phyloP scores from a whole-genome alignment of 2,113 vertebrate species.

The Seriola aureovittata region DNA sequence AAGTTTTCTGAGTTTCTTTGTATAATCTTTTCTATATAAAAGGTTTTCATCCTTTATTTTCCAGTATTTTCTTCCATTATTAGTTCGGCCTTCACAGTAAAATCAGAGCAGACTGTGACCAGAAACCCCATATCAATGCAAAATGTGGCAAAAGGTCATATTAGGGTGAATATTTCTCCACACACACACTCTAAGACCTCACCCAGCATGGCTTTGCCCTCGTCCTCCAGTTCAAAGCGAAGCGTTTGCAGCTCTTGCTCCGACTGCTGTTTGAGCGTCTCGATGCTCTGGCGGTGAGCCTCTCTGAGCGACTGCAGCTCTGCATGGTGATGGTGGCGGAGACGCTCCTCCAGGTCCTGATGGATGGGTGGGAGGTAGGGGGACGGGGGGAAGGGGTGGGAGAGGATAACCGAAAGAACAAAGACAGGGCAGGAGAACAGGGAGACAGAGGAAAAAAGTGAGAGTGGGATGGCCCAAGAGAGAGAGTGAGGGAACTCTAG shows the following conservation, averaged over 20 bases:
- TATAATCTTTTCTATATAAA: neutral
- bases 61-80: neutral
- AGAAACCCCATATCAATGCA: neutral
- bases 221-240: constrained; percentile 96
- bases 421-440: neutral
- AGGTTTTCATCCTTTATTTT: neutral
- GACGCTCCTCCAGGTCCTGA: constrained; percentile 93
- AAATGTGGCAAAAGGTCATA: neutral
- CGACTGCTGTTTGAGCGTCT: constrained; percentile 95
- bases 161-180: constrained; percentile 7
- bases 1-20: too few species aligned
- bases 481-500: neutral
- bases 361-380: neutral
- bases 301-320: constrained; percentile 94
- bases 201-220: constrained; percentile 99
- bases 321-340: constrained; percentile 92
- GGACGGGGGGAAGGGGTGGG: too few species aligned
- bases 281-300: constrained; percentile 93
- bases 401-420: too few species aligned
- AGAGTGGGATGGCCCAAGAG: neutral
- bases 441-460: neutral
- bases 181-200: constrained; percentile 27
- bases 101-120: neutral
- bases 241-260: constrained; percentile 97
- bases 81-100: neutral